phyloP scores from a whole-genome alignment of 2,797 vertebrate genomes.

The Coendou prehensilis region DNA sequence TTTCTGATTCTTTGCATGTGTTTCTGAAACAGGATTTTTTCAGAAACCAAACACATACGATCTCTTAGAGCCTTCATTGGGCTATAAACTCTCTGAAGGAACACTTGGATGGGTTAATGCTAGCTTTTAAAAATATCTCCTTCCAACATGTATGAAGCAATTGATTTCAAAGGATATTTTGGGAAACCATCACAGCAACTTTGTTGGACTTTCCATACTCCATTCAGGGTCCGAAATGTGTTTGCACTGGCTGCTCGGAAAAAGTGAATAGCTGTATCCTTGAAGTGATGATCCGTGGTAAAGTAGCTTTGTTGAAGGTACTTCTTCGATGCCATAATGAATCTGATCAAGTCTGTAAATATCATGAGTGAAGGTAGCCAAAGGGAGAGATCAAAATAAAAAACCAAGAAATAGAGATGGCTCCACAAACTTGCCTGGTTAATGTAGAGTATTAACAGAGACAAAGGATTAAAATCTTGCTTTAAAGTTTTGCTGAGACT shows the following conservation, averaged over 20 bases:
- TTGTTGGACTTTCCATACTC: neutral
- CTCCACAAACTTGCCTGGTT: neutral
- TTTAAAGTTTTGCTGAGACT: neutral
- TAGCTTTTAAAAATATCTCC: neutral
- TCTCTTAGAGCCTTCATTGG: neutral
- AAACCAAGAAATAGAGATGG: neutral
- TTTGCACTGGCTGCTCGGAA: neutral
- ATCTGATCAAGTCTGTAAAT: neutral
- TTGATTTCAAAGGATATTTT: neutral
- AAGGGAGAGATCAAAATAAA: neutral
- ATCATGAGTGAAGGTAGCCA: neutral
- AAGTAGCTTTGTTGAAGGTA: neutral
- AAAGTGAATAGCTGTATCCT: neutral
- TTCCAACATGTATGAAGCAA: neutral
- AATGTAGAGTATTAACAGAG: neutral
- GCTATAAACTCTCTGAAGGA: slow-evolving; percentile 53
- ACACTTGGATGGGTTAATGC: slow-evolving; percentile 12
- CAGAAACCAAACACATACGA: slow-evolving; percentile 51
- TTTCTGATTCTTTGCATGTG: slow-evolving; percentile 59
- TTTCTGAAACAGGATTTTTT: slow-evolving; percentile 26
- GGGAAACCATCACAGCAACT: neutral
- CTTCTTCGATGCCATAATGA: neutral
- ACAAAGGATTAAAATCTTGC: neutral
- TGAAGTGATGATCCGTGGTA: neutral
- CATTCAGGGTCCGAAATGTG: neutral